These are phyloP conservation scores for Sphaerolaimus hirsutus DNA, from an alignment of 2,888 invertebrate genomes.

Conservation along the genomic window DNA sequence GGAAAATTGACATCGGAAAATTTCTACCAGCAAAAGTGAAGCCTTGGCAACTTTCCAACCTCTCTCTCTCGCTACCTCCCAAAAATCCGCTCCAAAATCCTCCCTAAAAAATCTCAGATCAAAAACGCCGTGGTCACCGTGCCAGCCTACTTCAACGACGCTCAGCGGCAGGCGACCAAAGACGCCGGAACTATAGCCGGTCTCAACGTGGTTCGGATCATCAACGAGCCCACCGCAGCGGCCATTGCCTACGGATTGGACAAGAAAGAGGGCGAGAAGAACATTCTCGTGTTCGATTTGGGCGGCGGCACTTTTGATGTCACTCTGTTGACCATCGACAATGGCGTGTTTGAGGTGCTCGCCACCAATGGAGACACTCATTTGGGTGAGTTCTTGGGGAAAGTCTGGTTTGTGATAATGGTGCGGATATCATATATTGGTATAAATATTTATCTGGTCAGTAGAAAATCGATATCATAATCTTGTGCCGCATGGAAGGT, in stretches of 20 bases:
- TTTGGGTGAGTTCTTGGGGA: conserved; percentile 36
- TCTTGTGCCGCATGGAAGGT: too few species aligned
- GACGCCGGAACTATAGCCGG: conserved; percentile 89
- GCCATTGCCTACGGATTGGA: conserved; percentile 24
- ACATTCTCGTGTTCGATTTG: conserved; percentile 89
- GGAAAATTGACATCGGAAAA: too few species aligned
- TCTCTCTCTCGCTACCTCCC: too few species aligned
- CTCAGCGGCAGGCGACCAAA: conserved; percentile 56
- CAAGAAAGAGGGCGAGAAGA: conserved; percentile 48
- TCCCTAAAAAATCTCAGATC: too few species aligned
- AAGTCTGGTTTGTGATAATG: not conserved
- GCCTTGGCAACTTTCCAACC: too few species aligned
- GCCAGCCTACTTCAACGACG: conserved; percentile 96
- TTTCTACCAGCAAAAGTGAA: too few species aligned
- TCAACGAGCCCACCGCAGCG: conserved; percentile 51
- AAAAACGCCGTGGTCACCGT: conserved; percentile 68
- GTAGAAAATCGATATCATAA: too few species aligned
- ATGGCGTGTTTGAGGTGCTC: conserved; percentile 72
- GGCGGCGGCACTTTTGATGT: conserved; percentile 99
- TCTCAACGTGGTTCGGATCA: conserved; percentile 72
- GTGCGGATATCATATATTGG: too few species aligned
- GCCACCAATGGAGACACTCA: conserved; percentile 10
- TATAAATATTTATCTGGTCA: too few species aligned
- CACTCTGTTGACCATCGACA: conserved; percentile 85
- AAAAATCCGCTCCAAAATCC: too few species aligned